Percentiles rank a stretch among this genome's conserved stretches.
Conservation (phyloP, 2,113 vertebrate species). For the Parus major region DNA sequence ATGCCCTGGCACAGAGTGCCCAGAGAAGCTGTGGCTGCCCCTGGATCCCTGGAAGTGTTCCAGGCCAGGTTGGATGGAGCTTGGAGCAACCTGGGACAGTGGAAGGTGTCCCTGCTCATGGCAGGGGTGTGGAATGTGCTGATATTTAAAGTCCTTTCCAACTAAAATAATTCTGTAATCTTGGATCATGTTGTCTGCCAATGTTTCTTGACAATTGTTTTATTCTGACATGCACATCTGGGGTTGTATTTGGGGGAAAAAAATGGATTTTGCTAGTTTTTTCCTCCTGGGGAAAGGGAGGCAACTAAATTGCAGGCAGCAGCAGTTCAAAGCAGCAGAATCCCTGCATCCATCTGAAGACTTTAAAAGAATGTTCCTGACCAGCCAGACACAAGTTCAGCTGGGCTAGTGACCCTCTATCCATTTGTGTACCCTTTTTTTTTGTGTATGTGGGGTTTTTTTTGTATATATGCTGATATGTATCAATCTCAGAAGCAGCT, state of each 20-base stretch:
- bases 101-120: background rate
- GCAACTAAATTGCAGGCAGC: background rate
- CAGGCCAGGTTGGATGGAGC: rapidly evolving
- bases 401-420: background rate
- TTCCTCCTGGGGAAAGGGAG: background rate
- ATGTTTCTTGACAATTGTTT: background rate
- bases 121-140: background rate
- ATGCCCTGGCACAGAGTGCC: rapidly evolving
- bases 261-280: background rate
- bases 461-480: background rate
- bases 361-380: background rate
- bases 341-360: background rate
- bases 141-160: background rate
- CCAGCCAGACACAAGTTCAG: background rate
- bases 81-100: rapidly evolving
- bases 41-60: rapidly evolving
- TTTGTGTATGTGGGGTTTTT: rapidly evolving
- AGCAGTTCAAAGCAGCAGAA: background rate
- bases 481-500: background rate
- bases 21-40: background rate
- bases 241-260: background rate
- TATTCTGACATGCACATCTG: background rate
- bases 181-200: background rate
- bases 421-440: background rate
- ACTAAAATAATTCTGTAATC: background rate